These are phyloP conservation scores for Scomber colias DNA, from an alignment of 2,113 vertebrate species.

Conservation along the genomic window DNA sequence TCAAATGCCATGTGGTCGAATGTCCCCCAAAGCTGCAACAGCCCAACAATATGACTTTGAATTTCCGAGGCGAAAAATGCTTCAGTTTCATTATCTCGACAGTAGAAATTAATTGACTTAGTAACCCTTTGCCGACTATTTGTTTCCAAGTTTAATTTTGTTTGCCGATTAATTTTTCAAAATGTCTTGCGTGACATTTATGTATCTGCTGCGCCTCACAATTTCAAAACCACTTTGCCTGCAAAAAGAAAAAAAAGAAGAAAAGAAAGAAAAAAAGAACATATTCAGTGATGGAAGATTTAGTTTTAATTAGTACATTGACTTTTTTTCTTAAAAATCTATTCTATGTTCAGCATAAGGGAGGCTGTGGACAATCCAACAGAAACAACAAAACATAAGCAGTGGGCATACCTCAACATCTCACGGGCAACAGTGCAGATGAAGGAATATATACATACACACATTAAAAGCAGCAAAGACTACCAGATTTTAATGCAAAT, in stretches of 20 bases:
- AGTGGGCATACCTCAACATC: conserved; percentile 75
- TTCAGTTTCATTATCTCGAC: conserved; percentile 54
- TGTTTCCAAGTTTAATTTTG: conserved; percentile 49
- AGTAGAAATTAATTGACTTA: conserved; percentile 41
- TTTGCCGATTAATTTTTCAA: conserved; percentile 22
- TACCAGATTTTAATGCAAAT: conserved; percentile 56
- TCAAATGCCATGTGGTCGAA: conserved; percentile 65
- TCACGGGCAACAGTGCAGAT: conserved; percentile 62
- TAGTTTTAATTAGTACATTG: conserved; percentile 78
- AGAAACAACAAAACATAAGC: conserved; percentile 68
- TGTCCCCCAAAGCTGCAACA: conserved; percentile 50
- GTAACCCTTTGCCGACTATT: conserved; percentile 30
- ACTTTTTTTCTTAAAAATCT: conserved; percentile 76
- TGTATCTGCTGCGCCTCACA: conserved; percentile 7
- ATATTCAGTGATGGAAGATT: conserved; percentile 61
- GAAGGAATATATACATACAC: conserved; percentile 38
- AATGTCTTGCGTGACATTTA: conserved; percentile 43
- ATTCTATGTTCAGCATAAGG: conserved; percentile 78
- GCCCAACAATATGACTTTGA: conserved; percentile 32
- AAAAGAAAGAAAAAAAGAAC: conserved; percentile 47
- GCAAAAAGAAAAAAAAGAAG: conserved; percentile 33
- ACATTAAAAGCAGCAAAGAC: conserved; percentile 39
- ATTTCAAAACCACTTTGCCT: conserved; percentile 24
- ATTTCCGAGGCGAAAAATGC: conserved; percentile 37
- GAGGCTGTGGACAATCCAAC: conserved; percentile 63